A percentile compares a stretch with the other conserved stretches of the same genome.
Conservation (phyloP, 2,113 vertebrate species). For the Cisticola juncidis region DNA sequence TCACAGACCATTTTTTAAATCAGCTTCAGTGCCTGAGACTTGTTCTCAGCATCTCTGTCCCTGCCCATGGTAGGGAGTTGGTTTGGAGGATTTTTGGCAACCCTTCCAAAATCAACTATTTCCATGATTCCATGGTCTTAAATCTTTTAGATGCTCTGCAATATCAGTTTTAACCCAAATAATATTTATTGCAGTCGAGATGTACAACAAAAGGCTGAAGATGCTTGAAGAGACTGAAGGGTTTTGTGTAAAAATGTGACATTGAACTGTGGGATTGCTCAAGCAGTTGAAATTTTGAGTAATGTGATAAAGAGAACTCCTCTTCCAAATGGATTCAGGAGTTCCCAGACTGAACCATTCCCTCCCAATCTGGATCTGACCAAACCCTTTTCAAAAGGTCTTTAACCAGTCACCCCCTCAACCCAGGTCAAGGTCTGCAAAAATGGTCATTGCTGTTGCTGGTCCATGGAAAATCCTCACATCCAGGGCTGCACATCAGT, state of each 20-base stretch:
- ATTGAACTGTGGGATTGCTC: neutral
- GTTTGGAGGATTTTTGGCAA: neutral
- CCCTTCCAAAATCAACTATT: neutral
- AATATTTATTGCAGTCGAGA: neutral
- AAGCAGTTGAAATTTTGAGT: neutral
- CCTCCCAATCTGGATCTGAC: neutral
- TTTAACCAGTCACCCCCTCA: neutral
- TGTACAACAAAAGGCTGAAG: neutral
- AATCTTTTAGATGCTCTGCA: neutral
- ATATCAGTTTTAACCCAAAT: neutral
- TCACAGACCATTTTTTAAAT: neutral
- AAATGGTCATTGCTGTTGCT: rapidly evolving
- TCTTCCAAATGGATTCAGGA: neutral
- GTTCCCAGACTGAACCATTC: neutral
- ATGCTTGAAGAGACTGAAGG: neutral
- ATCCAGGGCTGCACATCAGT: neutral
- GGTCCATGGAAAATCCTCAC: neutral
- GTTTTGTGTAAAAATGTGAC: neutral
- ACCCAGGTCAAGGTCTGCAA: neutral
- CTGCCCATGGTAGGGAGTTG: neutral
- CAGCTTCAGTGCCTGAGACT: neutral
- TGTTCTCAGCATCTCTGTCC: neutral
- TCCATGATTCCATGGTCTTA: neutral
- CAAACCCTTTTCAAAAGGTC: neutral
- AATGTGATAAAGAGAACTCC: neutral